Conservation (phyloP, 1,140 invertebrate species). For the Caenorhabditis tropicalis region DNA sequence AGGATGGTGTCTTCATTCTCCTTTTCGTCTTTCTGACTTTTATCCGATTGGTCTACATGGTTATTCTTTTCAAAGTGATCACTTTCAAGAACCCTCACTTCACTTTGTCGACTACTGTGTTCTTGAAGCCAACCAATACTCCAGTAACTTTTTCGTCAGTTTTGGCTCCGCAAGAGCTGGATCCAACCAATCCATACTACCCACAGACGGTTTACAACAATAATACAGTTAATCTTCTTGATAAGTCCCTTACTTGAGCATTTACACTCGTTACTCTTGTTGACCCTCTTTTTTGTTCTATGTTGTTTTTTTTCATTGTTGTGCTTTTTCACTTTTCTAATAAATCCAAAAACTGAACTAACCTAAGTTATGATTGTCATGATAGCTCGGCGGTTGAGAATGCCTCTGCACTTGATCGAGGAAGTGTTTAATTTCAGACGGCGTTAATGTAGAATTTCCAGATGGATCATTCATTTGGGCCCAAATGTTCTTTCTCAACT, state of each 20-base stretch:
- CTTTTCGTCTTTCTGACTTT: not conserved
- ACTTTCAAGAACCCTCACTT: not conserved
- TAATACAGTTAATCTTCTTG: not conserved
- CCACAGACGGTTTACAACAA: conserved; percentile 17
- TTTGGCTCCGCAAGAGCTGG: conserved; percentile 11
- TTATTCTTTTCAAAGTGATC: not conserved
- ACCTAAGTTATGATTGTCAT: not conserved
- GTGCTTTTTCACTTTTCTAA: not conserved
- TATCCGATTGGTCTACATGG: not conserved
- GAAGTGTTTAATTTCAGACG: not conserved
- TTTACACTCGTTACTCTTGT: not conserved
- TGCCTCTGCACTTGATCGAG: conserved; percentile 1
- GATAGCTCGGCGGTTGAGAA: not conserved
- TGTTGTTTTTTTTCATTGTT: conserved; percentile 5
- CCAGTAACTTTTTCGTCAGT: conserved; percentile 17
- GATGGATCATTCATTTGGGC: conserved; percentile 23
- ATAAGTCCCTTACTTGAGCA: not conserved
- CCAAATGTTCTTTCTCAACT: conserved; percentile 26
- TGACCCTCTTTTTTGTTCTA: conserved; percentile 18
- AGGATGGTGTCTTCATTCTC: not conserved
- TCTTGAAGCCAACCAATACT: conserved; percentile 17
- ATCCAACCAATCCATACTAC: conserved; percentile 33
- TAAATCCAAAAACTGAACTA: not conserved
- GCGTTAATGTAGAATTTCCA: not conserved
- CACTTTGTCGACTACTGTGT: not conserved